These are phyloP conservation scores for Beris chalybata DNA, from an alignment of 2,888 invertebrate genomes.

Conservation along the genomic window DNA sequence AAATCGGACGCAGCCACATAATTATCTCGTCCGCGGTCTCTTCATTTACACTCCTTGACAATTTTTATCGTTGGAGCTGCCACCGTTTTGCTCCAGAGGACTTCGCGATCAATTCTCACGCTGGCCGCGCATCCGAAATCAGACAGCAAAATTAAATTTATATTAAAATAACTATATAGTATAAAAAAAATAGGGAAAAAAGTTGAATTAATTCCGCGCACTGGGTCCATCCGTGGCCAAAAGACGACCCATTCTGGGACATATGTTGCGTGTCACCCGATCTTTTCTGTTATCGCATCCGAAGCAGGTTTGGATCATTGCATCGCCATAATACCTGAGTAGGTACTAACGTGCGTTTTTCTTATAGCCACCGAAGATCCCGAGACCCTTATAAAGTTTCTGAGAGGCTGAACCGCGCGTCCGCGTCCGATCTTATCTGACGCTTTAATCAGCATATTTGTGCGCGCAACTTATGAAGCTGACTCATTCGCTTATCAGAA, in stretches of 20 bases:
- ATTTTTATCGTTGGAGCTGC: too few relatives aligned
- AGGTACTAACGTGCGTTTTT: neutral
- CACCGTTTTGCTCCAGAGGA: too few relatives aligned
- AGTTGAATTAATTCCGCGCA: too few relatives aligned
- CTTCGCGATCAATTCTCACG: too few relatives aligned
- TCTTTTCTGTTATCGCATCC: constrained; percentile 35
- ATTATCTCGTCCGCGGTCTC: constrained; percentile 21
- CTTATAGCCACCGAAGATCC: too few relatives aligned
- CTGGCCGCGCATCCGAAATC: too few relatives aligned
- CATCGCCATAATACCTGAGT: too few relatives aligned
- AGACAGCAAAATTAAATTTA: too few relatives aligned
- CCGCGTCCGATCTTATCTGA: constrained; percentile 37
- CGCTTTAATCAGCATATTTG: constrained; percentile 37
- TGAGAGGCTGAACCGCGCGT: neutral
- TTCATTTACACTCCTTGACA: too few relatives aligned
- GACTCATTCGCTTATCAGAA: constrained; percentile 43
- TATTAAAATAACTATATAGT: too few relatives aligned
- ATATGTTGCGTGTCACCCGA: constrained; percentile 43
- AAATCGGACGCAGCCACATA: constrained; percentile 25
- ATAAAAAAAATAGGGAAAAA: too few relatives aligned
- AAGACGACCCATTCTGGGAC: constrained; percentile 24
- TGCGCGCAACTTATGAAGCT: constrained; percentile 40
- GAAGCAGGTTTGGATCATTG: constrained; percentile 9
- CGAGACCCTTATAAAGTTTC: constrained; percentile 1
- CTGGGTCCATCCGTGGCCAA: too few relatives aligned